Conservation (phyloP, 2,888 invertebrate genomes). For the Pasiphila rectangulata region DNA sequence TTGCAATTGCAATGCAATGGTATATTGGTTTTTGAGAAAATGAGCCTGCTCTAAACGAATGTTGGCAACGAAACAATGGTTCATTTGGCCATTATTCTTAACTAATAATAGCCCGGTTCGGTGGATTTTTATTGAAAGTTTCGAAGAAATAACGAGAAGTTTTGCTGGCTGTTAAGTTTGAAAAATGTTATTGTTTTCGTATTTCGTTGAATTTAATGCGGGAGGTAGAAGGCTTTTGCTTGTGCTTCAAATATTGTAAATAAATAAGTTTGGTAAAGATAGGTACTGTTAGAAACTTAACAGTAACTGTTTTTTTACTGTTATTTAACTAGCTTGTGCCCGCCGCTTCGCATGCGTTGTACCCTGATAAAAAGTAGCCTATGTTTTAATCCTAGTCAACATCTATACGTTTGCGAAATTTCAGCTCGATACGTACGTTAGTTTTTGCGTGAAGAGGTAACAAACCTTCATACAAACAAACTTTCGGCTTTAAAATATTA, state of each 20-base stretch:
- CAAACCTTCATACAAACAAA: too few species aligned
- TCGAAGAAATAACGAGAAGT: conserved; percentile 23
- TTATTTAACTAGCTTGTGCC: too few species aligned
- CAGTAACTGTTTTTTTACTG: neutral
- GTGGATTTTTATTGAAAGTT: conserved; percentile 31
- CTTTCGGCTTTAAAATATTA: too few species aligned
- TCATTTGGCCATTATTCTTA: conserved; percentile 36
- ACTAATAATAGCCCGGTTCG: conserved; percentile 32
- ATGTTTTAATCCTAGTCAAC: too few species aligned
- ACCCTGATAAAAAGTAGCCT: too few species aligned
- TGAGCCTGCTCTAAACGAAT: conserved; percentile 52
- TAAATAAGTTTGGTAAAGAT: too few species aligned
- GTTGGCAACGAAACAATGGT: conserved; percentile 38
- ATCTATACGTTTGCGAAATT: too few species aligned
- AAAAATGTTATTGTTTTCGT: conserved; percentile 21
- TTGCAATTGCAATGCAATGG: conserved; percentile 54
- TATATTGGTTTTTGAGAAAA: conserved; percentile 68
- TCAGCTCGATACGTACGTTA: too few species aligned
- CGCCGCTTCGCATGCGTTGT: too few species aligned
- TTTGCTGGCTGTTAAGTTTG: conserved; percentile 25
- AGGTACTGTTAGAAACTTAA: neutral
- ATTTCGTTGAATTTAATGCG: conserved; percentile 9
- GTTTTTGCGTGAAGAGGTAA: too few species aligned
- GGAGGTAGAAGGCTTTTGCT: neutral
- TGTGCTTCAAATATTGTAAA: conserved; percentile 1